Base-by-base conservation (phyloP, 2,888 invertebrate genomes). In the Melikaiella ostensackeni region DNA sequence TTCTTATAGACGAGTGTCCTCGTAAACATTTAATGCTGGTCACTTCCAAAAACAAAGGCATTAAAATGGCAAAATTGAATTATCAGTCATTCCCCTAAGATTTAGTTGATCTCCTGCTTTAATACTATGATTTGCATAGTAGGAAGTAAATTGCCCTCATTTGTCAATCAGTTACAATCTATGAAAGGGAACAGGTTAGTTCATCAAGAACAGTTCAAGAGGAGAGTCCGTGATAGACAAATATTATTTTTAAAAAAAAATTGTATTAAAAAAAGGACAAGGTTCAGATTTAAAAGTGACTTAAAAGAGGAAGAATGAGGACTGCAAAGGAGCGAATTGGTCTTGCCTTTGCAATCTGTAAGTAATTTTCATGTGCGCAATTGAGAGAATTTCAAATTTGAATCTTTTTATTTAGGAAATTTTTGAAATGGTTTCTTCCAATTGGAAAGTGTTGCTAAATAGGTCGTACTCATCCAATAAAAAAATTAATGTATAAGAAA, bases 91-190 rank as follows among this genome's bases (percentile, higher is more conserved):
- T 42, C 16, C 16, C 42, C 42, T 16, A 16, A 5, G 42, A 42
- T 16, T 42, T 16, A 42, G 16, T 42, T 11, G 5, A 42, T 16
- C 42, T 6, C 42, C 6, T 42, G 16, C 16, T 16, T 16, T 6
- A 16, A 42, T 42, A 42, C 16, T 16, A 50, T 50, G 8, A n/a
- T 50, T 50, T n/a, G n/a, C 50, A 50, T n/a, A n/a, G 8, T 50
- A 50, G 8, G 19, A 50, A 2, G 9, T n/a, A 66, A 66, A 66
- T 66, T 66, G 66, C 66, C 24, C 27, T 46, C 66, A 66, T 66
- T 66, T 66, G 27, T 27, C 46, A 66, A 66, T 66, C 66, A 66
- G 42, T n/a, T 19, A 24, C 38, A 27, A 46, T 38, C 16, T 27
- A 66, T 46, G 24, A 46, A 46, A 42, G 27, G 27, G 66, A 66